phyloP scores from a whole-genome alignment of 1,140 invertebrate genomes.

The Bactericera cockerelli region DNA sequence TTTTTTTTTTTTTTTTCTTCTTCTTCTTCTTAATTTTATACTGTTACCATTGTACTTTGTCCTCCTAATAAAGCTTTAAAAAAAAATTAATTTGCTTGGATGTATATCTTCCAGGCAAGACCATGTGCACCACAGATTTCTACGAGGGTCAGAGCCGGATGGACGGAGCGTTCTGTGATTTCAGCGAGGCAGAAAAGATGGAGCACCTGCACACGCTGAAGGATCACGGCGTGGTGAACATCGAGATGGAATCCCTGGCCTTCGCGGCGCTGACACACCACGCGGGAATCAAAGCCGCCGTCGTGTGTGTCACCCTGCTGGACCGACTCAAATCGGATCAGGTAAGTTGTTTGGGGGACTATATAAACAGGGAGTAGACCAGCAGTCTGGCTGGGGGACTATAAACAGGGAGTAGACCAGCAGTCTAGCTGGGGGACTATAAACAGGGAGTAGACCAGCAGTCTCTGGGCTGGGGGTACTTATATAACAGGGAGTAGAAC shows the following conservation, averaged over 20 bases:
- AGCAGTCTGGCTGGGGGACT: no score
- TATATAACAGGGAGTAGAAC: background rate
- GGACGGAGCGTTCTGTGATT: slow-evolving; percentile 95
- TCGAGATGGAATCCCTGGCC: slow-evolving; percentile 92
- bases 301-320: slow-evolving; percentile 85
- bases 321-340: slow-evolving; percentile 90
- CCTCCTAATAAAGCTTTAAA: no score
- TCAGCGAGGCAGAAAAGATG: slow-evolving; percentile 75
- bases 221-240: slow-evolving; percentile 74
- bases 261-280: slow-evolving; percentile 88
- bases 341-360: no score
- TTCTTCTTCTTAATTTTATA: no score
- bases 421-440: no score
- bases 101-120: slow-evolving; percentile 46
- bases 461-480: no score
- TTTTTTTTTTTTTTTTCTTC: no score
- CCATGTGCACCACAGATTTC: slow-evolving; percentile 92
- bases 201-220: slow-evolving; percentile 64
- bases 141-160: slow-evolving; percentile 77
- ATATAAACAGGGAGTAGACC: no score
- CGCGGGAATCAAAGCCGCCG: slow-evolving; percentile 82
- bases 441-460: no score
- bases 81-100: no score
- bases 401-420: no score
- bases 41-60: no score